A percentile compares a stretch with the other conserved stretches of the same genome.
phyloP scores from a whole-genome alignment of 2,888 invertebrate genomes.

The Hydriomena furcata region DNA sequence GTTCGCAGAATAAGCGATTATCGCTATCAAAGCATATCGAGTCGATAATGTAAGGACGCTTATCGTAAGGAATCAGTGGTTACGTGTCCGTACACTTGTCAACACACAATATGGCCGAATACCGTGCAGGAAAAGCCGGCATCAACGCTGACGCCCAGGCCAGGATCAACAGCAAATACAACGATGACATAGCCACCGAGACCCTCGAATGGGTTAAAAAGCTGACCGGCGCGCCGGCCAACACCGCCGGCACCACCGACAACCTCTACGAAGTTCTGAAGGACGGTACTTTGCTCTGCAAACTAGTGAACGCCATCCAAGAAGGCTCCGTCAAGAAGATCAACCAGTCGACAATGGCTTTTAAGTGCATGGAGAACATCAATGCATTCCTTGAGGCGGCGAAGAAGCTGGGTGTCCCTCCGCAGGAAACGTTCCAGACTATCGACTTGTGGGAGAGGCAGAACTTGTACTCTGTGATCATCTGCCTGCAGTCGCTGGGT shows the following conservation, averaged over 20 bases:
- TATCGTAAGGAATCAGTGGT: conserved; percentile 74
- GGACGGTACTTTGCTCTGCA: conserved; percentile 95
- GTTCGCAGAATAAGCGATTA: conserved; percentile 63
- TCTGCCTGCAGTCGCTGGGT: conserved; percentile 96
- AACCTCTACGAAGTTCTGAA: conserved; percentile 95
- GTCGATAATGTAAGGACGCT: conserved; percentile 63
- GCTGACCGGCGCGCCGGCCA: conserved; percentile 91
- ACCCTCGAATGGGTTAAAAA: conserved; percentile 96
- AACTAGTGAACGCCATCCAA: conserved; percentile 92
- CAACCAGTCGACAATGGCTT: conserved; percentile 94
- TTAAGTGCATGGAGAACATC: conserved; percentile 99
- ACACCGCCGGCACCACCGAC: conserved; percentile 93
- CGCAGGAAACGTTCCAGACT: conserved; percentile 98
- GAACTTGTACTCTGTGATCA: conserved; percentile 98
- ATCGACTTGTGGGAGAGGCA: conserved; percentile 98
- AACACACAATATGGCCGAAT: conserved; percentile 76
- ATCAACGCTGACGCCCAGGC: conserved; percentile 79
- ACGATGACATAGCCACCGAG: conserved; percentile 95
- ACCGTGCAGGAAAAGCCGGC: conserved; percentile 77
- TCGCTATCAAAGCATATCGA: conserved; percentile 64
- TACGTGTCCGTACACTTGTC: conserved; percentile 67
- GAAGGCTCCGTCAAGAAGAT: conserved; percentile 96
- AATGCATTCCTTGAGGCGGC: conserved; percentile 95
- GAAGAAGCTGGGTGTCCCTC: conserved; percentile 93
- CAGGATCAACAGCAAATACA: conserved; percentile 97